Conservation (phyloP, 1,140 invertebrate species). For the Anoplophora glabripennis region DNA sequence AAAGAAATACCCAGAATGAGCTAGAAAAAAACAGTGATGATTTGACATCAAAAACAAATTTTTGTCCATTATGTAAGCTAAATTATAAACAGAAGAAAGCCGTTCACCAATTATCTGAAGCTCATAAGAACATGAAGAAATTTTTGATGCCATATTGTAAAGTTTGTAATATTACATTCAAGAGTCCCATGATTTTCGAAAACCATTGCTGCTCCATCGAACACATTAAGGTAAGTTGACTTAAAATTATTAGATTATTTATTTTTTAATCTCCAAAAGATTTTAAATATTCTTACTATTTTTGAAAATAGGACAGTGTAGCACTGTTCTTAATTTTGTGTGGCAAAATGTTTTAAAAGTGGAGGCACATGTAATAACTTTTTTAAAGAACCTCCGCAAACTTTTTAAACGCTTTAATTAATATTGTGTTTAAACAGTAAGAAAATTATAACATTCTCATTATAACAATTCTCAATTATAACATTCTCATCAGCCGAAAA, state of each 20-base stretch:
- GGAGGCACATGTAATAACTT: too few species aligned
- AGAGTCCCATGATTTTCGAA: constrained; percentile 77
- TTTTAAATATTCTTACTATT: too few species aligned
- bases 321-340: too few species aligned
- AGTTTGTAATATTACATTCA: constrained; percentile 67
- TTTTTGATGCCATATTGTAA: constrained; percentile 78
- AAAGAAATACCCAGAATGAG: constrained; percentile 68
- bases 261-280: too few species aligned
- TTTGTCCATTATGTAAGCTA: constrained; percentile 75
- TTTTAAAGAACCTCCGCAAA: too few species aligned
- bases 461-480: too few species aligned
- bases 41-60: constrained; percentile 61
- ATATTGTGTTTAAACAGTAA: too few species aligned
- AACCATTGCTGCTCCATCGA: constrained; percentile 75
- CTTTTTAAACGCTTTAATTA: too few species aligned
- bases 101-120: constrained; percentile 70
- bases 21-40: constrained; percentile 66
- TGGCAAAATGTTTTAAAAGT: too few species aligned
- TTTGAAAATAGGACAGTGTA: too few species aligned
- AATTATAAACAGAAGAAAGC: constrained; percentile 73
- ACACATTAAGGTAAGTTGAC: constrained; percentile 66
- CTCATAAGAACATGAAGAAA: constrained; percentile 76
- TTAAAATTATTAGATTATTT: not conserved
- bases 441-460: too few species aligned
- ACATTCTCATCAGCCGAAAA: too few species aligned